Evolutionary conservation across 2,113 vertebrate species (phyloP).

Genomic region (Salminus brasiliensis): DNA sequence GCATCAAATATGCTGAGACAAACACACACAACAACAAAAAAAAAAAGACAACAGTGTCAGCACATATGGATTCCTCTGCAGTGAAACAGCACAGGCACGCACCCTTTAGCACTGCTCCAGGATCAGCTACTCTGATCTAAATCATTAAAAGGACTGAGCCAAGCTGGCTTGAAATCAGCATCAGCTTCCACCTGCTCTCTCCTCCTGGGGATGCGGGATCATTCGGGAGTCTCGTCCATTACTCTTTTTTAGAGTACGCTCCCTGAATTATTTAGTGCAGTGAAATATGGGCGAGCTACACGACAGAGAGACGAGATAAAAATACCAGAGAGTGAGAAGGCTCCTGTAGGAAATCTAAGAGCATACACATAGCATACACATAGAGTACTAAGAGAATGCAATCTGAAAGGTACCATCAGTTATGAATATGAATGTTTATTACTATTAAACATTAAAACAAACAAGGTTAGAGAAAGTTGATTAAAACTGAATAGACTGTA

Average conservation of each 20-base stretch:
- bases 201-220: background rate
- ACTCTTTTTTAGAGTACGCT: background rate
- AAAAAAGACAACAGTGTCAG: constrained; percentile 3
- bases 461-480: background rate
- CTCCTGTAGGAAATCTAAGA: constrained; percentile 26
- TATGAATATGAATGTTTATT: background rate
- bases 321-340: background rate
- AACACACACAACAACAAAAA: constrained; percentile 43
- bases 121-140: background rate
- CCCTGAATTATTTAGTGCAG: constrained; percentile 47
- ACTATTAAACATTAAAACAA: background rate
- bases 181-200: background rate
- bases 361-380: background rate
- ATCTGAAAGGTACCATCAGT: background rate
- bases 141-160: background rate
- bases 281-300: constrained; percentile 10
- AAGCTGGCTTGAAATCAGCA: background rate
- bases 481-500: background rate
- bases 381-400: constrained; percentile 15
- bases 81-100: background rate
- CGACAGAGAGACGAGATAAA: background rate
- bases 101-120: background rate
- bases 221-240: background rate
- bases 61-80: background rate
- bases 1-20: constrained; percentile 89